These are phyloP conservation scores for Aramus guarauna DNA, from an alignment of 2,113 vertebrate genomes.

Conservation along the genomic window DNA sequence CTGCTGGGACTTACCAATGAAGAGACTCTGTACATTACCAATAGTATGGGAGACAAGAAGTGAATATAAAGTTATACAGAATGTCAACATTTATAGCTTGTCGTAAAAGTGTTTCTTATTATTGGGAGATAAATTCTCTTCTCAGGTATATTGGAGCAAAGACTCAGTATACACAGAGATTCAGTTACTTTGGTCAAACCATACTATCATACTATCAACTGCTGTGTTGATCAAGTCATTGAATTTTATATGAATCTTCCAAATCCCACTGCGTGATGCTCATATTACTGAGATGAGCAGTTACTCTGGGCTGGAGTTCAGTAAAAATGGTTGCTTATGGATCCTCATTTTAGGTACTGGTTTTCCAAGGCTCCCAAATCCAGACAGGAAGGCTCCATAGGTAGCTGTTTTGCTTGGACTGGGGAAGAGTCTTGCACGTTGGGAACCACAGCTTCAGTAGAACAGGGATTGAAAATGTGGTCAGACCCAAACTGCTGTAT, in stretches of 20 bases:
- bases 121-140: neutral
- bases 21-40: neutral
- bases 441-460: neutral
- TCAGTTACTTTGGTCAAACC: neutral
- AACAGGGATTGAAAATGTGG: neutral
- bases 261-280: rapidly evolving
- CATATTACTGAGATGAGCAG: neutral
- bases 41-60: neutral
- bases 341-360: neutral
- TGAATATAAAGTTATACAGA: neutral
- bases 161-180: neutral
- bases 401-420: neutral
- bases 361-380: neutral
- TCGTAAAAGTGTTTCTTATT: neutral
- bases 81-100: neutral
- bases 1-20: neutral
- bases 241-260: neutral
- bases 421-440: neutral
- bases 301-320: neutral
- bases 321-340: neutral
- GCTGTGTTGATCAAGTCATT: neutral
- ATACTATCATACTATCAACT: neutral
- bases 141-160: neutral
- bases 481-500: neutral
- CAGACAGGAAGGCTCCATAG: neutral